Conservation (phyloP, 1,140 invertebrate genomes). For the Drosophila sulfurigaster region DNA sequence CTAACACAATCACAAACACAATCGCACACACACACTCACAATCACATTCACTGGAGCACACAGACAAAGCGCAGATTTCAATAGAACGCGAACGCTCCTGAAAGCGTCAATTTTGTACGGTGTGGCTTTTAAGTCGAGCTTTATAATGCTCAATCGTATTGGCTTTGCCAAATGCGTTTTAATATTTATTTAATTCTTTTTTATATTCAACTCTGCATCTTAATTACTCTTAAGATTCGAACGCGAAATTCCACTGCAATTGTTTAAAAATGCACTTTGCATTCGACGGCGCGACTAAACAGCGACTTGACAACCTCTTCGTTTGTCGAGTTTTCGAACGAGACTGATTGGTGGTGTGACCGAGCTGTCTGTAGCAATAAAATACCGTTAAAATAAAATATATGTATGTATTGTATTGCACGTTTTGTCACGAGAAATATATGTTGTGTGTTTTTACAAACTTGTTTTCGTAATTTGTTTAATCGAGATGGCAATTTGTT, state of each 20-base stretch:
- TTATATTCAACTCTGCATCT: conserved; percentile 14
- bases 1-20: conserved; percentile 9
- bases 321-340: conserved; percentile 51
- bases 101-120: conserved; percentile 52
- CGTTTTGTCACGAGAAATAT: not conserved
- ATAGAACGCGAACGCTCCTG: conserved; percentile 69
- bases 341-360: conserved; percentile 46
- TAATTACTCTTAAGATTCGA: conserved; percentile 22
- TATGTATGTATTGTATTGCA: conserved; percentile 16
- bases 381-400: conserved; percentile 25
- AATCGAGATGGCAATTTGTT: not conserved
- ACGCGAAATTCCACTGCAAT: conserved; percentile 57
- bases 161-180: not conserved
- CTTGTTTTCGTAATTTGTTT: not conserved
- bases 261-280: conserved; percentile 64
- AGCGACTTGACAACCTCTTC: conserved; percentile 24
- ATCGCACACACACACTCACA: conserved; percentile 49
- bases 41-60: conserved; percentile 41
- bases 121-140: conserved; percentile 31
- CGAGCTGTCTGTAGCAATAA: conserved; percentile 6
- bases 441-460: not conserved
- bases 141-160: conserved; percentile 18
- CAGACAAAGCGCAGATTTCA: conserved; percentile 76
- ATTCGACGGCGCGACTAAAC: conserved; percentile 57
- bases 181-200: not conserved